Conservation (phyloP, 1,140 invertebrate species). For the Drosophila erecta region DNA sequence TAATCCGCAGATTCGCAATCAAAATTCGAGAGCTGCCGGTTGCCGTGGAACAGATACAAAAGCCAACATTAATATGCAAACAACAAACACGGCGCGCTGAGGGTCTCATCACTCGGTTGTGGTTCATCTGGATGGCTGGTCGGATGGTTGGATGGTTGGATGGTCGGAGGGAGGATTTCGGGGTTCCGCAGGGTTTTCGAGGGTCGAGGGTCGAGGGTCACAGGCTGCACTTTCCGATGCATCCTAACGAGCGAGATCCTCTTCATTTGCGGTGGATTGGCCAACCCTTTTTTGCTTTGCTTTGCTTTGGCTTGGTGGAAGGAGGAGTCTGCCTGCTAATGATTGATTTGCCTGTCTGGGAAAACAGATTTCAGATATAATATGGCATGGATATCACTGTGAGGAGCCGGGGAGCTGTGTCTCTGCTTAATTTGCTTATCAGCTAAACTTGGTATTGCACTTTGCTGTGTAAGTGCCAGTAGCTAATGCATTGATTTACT, state of each 20-base stretch:
- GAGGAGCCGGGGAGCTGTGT: background rate
- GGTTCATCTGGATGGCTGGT: conserved; percentile 9
- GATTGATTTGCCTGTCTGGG: conserved; percentile 39
- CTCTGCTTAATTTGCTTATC: conserved; percentile 1
- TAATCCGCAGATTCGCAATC: conserved; percentile 81
- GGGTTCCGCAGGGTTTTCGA: conserved; percentile 3
- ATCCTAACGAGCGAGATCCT: conserved; percentile 50
- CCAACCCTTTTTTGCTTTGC: conserved; percentile 19
- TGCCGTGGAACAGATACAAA: conserved; percentile 66
- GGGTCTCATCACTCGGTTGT: conserved; percentile 45
- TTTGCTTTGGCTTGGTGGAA: background rate
- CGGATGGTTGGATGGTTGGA: too few relatives aligned
- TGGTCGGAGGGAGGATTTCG: background rate
- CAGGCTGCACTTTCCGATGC: conserved; percentile 20
- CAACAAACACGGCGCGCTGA: conserved; percentile 45
- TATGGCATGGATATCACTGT: background rate
- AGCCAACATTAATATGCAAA: conserved; percentile 73
- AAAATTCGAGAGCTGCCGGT: conserved; percentile 71
- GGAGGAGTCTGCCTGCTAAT: conserved; percentile 29
- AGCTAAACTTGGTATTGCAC: background rate
- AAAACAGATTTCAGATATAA: conserved; percentile 42
- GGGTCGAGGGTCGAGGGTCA: conserved; percentile 44
- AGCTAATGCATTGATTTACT: too few relatives aligned
- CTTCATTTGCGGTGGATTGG: conserved; percentile 53
- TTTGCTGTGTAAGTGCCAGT: background rate